Evolutionary conservation across 2,113 vertebrate species (phyloP).

Genomic region (Catharus minimus): DNA sequence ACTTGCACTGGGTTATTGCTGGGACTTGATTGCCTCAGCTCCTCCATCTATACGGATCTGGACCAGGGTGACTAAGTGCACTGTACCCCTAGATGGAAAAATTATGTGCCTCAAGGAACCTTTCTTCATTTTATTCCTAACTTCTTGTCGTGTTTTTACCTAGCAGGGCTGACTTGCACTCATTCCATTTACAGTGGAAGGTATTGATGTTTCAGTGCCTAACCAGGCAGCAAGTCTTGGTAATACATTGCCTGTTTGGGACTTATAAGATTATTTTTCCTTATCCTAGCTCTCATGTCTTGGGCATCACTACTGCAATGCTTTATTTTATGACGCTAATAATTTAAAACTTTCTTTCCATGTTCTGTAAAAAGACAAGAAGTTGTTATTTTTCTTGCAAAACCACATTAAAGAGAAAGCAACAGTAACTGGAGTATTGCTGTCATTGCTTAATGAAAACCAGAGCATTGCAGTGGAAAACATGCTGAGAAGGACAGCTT

Average conservation of each 20-base stretch:
- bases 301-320: background rate
- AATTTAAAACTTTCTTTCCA: conserved; percentile 43
- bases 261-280: background rate
- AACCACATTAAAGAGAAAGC: conserved; percentile 51
- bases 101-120: background rate
- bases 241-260: background rate
- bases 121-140: background rate
- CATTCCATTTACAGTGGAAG: background rate
- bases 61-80: background rate
- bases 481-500: conserved; percentile 1
- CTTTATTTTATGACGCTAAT: conserved; percentile 8
- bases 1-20: background rate
- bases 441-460: conserved; percentile 64
- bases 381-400: conserved; percentile 32
- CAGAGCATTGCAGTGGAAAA: conserved; percentile 42
- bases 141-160: background rate
- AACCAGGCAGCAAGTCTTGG: background rate
- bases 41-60: background rate
- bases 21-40: background rate
- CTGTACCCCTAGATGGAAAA: background rate
- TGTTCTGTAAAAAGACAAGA: conserved; percentile 16
- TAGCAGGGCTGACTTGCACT: background rate
- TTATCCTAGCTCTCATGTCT: background rate
- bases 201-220: background rate
- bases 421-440: background rate